Percentiles rank a stretch among this genome's conserved stretches.
phyloP scores from a whole-genome alignment of 2,888 invertebrate genomes.

The Molanna angustata region DNA sequence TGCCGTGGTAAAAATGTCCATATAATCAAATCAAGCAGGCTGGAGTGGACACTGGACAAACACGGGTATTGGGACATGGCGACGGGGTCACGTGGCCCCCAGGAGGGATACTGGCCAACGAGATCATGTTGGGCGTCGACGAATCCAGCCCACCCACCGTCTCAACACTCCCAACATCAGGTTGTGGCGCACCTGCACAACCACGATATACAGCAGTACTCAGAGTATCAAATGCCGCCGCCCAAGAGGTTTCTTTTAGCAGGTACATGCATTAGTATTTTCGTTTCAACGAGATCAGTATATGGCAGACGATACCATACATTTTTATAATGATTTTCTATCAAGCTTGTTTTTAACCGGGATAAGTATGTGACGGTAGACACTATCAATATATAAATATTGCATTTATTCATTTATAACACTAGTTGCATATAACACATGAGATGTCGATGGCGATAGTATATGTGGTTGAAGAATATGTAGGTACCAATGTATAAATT shows the following conservation, averaged over 20 bases:
- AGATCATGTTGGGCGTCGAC: conserved; percentile 2
- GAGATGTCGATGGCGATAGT: no score
- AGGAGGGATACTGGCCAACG: conserved; percentile 8
- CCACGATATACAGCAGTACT: conserved; percentile 10
- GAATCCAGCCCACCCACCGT: conserved; percentile 10
- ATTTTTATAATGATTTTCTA: no score
- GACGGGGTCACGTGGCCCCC: conserved; percentile 35
- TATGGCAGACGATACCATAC: neutral
- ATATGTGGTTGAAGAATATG: no score
- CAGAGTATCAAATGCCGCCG: conserved; percentile 18
- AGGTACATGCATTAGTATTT: no score
- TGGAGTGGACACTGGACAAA: conserved; percentile 49
- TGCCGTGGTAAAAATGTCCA: neutral
- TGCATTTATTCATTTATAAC: no score
- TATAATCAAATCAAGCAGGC: neutral
- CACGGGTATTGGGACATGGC: conserved; percentile 59
- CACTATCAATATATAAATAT: no score
- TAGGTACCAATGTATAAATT: no score
- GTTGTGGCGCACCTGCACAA: neutral
- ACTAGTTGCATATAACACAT: no score
- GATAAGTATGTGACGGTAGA: no score
- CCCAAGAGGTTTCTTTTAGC: conserved; percentile 21
- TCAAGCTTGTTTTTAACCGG: no score
- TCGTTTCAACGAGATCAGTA: no score
- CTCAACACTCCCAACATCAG: neutral